A percentile compares a stretch with the other conserved stretches of the same genome.
These are phyloP conservation scores for Margaritifera margaritifera DNA, from an alignment of 2,888 invertebrate species.

Conservation along the genomic window DNA sequence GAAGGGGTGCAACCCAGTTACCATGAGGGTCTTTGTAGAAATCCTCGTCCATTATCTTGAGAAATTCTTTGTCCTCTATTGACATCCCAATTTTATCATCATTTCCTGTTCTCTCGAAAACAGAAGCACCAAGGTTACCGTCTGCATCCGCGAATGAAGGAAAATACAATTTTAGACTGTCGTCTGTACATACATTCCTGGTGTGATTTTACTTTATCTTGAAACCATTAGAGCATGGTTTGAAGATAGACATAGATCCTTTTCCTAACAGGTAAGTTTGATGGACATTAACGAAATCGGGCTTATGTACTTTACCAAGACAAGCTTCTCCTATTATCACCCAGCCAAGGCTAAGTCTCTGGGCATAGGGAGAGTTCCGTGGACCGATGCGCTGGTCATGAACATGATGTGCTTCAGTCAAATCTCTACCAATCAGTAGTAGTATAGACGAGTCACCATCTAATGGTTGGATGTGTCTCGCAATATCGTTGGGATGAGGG, in stretches of 20 bases:
- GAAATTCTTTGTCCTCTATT: constrained; percentile 17
- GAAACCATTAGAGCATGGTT: too few species aligned
- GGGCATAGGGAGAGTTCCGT: constrained; percentile 10
- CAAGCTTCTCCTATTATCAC: constrained; percentile 21
- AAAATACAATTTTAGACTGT: too few species aligned
- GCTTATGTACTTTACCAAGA: constrained; percentile 13
- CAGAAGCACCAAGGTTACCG: too few species aligned
- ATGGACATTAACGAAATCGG: too few species aligned
- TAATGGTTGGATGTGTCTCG: constrained; percentile 1
- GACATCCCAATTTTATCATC: constrained; percentile 7
- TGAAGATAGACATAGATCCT: too few species aligned
- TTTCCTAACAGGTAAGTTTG: too few species aligned
- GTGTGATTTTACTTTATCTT: too few species aligned
- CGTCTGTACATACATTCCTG: too few species aligned
- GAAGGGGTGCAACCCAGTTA: constrained; percentile 28
- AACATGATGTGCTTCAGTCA: constrained; percentile 24
- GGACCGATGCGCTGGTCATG: constrained; percentile 11
- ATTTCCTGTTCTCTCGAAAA: too few species aligned
- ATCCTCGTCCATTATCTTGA: constrained; percentile 22
- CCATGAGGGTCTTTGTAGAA: constrained; percentile 17
- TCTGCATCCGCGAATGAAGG: too few species aligned
- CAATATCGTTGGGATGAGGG: constrained; percentile 4
- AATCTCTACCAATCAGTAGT: constrained; percentile 23
- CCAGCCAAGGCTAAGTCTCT: constrained; percentile 18
- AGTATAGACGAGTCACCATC: background rate